These are phyloP conservation scores for Acronicta aceris DNA, from an alignment of 2,888 invertebrate species.

Conservation along the genomic window DNA sequence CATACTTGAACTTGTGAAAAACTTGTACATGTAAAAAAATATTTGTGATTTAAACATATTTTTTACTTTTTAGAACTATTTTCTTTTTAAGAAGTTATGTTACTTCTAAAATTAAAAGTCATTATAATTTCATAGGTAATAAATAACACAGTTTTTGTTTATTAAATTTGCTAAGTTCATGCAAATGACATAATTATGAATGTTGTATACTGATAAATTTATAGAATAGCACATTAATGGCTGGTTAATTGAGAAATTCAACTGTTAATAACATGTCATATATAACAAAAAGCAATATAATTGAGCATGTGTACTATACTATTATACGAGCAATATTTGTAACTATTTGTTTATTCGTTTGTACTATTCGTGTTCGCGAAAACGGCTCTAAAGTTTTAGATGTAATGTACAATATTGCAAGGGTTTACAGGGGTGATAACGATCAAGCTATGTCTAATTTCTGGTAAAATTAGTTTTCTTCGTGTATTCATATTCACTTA, in stretches of 20 bases:
- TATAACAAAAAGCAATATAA: too few species aligned
- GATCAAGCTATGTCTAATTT: too few species aligned
- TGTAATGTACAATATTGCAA: too few species aligned
- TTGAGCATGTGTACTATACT: too few species aligned
- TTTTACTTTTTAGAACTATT: slow-evolving; percentile 23
- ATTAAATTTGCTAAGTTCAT: slow-evolving; percentile 3
- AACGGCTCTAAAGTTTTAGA: too few species aligned
- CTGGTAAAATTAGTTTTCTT: too few species aligned
- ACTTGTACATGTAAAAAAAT: slow-evolving; percentile 36
- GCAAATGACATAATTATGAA: slow-evolving; percentile 3
- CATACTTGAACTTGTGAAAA: slow-evolving; percentile 13
- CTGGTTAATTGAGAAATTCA: slow-evolving; percentile 28
- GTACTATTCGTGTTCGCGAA: too few species aligned
- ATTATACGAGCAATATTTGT: neutral
- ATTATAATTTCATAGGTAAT: slow-evolving; percentile 37
- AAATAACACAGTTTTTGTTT: slow-evolving; percentile 18
- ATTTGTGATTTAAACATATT: slow-evolving; percentile 22
- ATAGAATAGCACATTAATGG: slow-evolving; percentile 16
- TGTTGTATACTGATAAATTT: slow-evolving; percentile 26
- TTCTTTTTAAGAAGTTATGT: slow-evolving; percentile 33
- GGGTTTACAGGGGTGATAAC: too few species aligned
- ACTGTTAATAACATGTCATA: too few species aligned
- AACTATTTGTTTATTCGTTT: too few species aligned
- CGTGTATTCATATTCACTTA: too few species aligned
- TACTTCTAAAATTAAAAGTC: neutral